Conservation (phyloP, 2,113 vertebrate genomes). For the Pedetes capensis region DNA sequence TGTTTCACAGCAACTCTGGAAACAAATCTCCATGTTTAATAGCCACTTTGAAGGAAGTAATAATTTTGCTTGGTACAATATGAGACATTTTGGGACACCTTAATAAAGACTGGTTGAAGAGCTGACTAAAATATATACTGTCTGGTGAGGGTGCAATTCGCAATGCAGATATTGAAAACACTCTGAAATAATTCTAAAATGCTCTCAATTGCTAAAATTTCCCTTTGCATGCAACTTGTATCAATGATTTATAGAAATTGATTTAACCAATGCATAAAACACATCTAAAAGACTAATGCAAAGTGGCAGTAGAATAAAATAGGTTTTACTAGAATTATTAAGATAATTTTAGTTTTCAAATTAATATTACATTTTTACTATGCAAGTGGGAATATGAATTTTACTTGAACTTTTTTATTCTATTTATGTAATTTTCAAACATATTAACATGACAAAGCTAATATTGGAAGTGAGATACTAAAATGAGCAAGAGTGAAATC, state of each 20-base stretch:
- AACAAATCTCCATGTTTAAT: background rate
- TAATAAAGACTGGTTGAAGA: slow-evolving; percentile 8
- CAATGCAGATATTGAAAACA: slow-evolving; percentile 4
- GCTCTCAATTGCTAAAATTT: background rate
- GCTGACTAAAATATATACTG: background rate
- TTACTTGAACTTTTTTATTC: background rate
- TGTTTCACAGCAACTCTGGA: background rate
- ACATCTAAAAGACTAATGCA: background rate
- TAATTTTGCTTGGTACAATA: background rate
- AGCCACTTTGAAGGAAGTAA: background rate
- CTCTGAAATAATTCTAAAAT: slow-evolving; percentile 11
- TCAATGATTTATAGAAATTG: background rate
- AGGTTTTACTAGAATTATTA: background rate
- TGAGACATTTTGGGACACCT: background rate
- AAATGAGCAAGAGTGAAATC: background rate
- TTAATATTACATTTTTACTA: background rate
- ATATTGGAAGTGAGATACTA: background rate
- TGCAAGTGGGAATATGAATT: accelerated
- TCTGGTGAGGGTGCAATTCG: background rate
- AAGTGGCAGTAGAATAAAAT: background rate
- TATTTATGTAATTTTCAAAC: background rate
- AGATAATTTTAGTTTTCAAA: background rate
- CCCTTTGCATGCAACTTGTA: background rate
- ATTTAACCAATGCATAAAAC: background rate
- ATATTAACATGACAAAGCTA: background rate